Conservation (phyloP, 2,797 vertebrate genomes). For the Aphelocoma californica region DNA sequence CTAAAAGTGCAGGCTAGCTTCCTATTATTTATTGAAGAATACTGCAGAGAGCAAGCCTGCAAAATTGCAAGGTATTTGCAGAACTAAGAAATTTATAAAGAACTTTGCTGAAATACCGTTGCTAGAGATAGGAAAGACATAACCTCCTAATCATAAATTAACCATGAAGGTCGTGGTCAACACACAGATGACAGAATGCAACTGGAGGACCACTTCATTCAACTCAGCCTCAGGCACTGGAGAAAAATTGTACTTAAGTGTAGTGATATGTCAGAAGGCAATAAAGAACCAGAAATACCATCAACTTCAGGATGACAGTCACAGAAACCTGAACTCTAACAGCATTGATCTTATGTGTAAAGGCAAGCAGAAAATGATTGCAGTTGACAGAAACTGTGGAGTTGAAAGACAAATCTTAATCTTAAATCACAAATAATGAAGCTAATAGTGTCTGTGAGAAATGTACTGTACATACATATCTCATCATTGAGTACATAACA, state of each 20-base stretch:
- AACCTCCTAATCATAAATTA: conserved; percentile 54
- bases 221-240: conserved; percentile 49
- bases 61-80: not conserved
- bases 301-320: conserved; percentile 46
- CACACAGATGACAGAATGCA: conserved; percentile 52
- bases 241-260: conserved; percentile 61
- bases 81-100: not conserved
- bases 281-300: conserved; percentile 57
- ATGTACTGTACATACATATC: not conserved
- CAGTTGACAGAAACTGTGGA: conserved; percentile 26
- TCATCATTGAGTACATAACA: not conserved
- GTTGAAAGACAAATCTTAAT: conserved; percentile 48
- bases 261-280: conserved; percentile 45
- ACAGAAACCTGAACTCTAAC: conserved; percentile 17
- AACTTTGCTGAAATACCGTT: not conserved
- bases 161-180: conserved; percentile 60
- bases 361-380: conserved; percentile 5
- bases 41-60: not conserved
- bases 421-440: conserved; percentile 45
- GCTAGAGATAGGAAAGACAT: not conserved
- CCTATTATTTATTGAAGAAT: not conserved
- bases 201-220: conserved; percentile 47
- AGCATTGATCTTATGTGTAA: conserved; percentile 48
- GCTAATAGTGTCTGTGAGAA: not conserved
- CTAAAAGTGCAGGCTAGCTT: not conserved